Evolutionary conservation across 2,113 vertebrate species (phyloP).

Genomic region (Daubentonia madagascariensis): DNA sequence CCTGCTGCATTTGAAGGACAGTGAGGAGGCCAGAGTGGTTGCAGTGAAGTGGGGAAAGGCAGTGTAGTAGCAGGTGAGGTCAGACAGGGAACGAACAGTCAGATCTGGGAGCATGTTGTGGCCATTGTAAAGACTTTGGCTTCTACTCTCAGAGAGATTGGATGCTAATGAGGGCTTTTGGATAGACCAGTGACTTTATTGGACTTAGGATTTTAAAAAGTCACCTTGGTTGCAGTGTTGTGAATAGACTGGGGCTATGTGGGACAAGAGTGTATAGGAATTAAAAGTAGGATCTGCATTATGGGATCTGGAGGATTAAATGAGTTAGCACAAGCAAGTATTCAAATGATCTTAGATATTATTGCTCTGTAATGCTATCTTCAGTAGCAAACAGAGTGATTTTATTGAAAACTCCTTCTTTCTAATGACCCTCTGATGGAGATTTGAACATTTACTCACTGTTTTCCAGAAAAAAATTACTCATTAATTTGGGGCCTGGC

Average conservation of each 20-base stretch:
- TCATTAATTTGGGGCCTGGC: not conserved
- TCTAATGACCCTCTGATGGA: not conserved
- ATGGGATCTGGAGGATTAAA: not conserved
- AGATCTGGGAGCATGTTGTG: not conserved
- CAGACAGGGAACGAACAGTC: not conserved
- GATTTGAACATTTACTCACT: not conserved
- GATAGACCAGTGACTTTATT: not conserved
- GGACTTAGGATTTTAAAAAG: not conserved
- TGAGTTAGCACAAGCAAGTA: not conserved
- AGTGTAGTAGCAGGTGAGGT: not conserved
- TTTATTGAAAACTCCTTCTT: constrained; percentile 29
- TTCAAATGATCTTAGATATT: not conserved
- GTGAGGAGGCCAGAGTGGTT: too few species aligned
- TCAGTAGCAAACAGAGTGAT: not conserved
- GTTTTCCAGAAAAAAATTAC: not conserved
- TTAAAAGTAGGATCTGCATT: not conserved
- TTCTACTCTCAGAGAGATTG: not conserved
- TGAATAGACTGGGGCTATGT: not conserved
- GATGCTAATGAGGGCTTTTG: not conserved
- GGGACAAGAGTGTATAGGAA: not conserved
- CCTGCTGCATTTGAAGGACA: not conserved
- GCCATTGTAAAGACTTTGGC: not conserved
- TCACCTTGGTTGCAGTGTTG: not conserved
- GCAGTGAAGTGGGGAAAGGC: not conserved
- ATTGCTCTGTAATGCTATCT: not conserved